Base-by-base conservation (phyloP, 2,113 vertebrate genomes). In the Oryzias celebensis region DNA sequence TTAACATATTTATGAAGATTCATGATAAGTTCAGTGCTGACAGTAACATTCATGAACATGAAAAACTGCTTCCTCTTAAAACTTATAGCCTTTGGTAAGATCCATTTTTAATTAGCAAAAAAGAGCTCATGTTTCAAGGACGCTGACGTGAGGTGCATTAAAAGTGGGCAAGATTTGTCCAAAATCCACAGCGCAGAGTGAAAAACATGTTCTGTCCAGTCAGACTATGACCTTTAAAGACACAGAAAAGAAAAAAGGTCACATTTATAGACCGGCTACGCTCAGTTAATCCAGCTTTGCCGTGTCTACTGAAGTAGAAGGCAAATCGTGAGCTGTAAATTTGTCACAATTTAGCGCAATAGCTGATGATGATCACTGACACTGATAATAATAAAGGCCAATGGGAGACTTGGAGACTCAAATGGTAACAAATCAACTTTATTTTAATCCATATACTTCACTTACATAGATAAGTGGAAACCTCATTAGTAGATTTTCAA, bases 101-200 rank as follows among this genome's bases (percentile, higher is more conserved):
- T 56, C 15, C 44, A 43, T 67, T 49, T 69, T 49, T 78, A 78
- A 82, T 82, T 77, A 61, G 62, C 58, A 48, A 48, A n/a, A 10
- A n/a, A 10, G 44, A 79, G 58, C 76, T 79, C 69, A 77, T 80
- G 81, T 74, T 81, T 76, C 78, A 85, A 87, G 75, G 81, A 76
- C 77, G 69, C 42, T 51, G 58, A 62, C 43, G 50, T 28, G 56
- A 71, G 36, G 50, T 17, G 47, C 52, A 47, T 3, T 17, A 50
- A 48, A 42, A 71, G 75, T 49, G 67, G 20, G 58, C 42, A 36
- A 60, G 18, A 47, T 72, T 69, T 75, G 53, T 59, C 57, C 42
- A n/a, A 71, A 50, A 52, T 61, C 26, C 23, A 60, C 57, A 58
- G 52, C 20, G n/a, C 18, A 63, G 15, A 75, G 52, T 60, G 49